Percentiles rank a stretch among this genome's conserved stretches.
phyloP scores from a whole-genome alignment of 2,797 vertebrate genomes.

The Loris lydekkerianus region DNA sequence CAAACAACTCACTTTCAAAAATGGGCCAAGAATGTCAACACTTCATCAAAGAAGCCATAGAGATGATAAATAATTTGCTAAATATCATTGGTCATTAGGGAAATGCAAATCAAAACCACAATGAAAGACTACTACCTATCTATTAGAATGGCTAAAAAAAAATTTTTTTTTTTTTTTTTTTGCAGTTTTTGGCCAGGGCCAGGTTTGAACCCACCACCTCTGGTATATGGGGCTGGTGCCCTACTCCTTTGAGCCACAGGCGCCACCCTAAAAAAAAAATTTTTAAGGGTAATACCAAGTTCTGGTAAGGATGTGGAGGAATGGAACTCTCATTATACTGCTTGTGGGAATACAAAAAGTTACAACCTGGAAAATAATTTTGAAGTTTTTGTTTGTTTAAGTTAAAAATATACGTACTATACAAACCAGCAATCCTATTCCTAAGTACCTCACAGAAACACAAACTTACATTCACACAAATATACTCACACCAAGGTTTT shows the following conservation, averaged over 20 bases:
- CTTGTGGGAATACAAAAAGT: not conserved
- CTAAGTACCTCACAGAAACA: not conserved
- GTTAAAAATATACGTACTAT: not conserved
- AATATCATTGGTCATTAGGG: not conserved
- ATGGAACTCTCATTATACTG: accelerated
- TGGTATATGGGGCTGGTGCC: no score
- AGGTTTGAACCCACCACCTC: no score
- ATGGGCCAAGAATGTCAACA: not conserved
- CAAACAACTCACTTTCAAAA: not conserved
- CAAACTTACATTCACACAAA: not conserved
- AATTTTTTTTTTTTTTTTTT: no score
- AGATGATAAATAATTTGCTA: not conserved
- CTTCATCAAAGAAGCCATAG: not conserved
- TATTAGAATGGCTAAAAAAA: not conserved
- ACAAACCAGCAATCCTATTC: not conserved
- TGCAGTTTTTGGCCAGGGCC: no score
- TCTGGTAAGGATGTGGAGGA: not conserved
- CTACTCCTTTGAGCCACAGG: no score
- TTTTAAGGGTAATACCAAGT: not conserved
- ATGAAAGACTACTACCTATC: not conserved
- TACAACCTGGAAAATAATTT: not conserved
- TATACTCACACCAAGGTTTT: not conserved
- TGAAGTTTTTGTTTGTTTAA: not conserved
- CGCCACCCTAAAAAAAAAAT: no score
- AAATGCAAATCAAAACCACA: not conserved